phyloP scores from a whole-genome alignment of 1,140 invertebrate species.

The Drosophila rhopaloa region DNA sequence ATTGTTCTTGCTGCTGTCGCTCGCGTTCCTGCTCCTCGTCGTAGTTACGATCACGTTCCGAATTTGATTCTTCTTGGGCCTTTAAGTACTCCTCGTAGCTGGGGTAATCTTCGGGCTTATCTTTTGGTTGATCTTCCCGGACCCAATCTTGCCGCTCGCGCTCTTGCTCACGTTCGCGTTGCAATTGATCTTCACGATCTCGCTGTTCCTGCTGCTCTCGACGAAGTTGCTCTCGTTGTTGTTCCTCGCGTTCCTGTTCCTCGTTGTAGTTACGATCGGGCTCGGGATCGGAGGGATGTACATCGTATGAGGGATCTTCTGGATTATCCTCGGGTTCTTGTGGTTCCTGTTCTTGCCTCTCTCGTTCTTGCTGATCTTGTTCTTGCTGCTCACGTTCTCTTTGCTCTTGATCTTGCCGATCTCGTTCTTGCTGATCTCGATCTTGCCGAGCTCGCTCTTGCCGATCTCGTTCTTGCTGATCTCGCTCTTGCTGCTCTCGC shows the following conservation, averaged over 20 bases:
- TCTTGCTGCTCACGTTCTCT: constrained; percentile 21
- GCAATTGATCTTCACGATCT: not conserved
- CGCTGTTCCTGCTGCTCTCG: constrained; percentile 3
- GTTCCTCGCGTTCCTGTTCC: constrained; percentile 13
- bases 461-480: constrained; percentile 9
- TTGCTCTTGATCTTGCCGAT: constrained; percentile 25
- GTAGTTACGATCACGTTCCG: constrained; percentile 8
- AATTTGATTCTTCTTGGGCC: not conserved
- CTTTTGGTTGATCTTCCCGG: not conserved
- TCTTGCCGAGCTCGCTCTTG: constrained; percentile 14
- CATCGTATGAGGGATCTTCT: constrained; percentile 6
- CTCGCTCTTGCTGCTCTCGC: constrained; percentile 7
- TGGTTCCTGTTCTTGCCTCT: constrained; percentile 2
- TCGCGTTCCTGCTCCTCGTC: constrained; percentile 30
- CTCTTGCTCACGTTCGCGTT: constrained; percentile 16
- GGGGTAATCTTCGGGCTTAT: not conserved
- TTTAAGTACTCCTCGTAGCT: constrained; percentile 12
- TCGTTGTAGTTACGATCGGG: constrained; percentile 22
- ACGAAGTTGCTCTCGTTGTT: constrained; percentile 8
- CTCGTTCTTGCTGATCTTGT: constrained; percentile 6
- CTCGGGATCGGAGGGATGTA: not conserved
- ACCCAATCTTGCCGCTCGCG: not conserved
- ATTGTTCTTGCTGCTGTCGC: constrained; percentile 3
- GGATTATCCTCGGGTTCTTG: not conserved
- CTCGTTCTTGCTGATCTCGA: constrained; percentile 14